Evolutionary conservation across 2,113 vertebrate genomes (phyloP).

Genomic region (Chloropsis cyanopogon): DNA sequence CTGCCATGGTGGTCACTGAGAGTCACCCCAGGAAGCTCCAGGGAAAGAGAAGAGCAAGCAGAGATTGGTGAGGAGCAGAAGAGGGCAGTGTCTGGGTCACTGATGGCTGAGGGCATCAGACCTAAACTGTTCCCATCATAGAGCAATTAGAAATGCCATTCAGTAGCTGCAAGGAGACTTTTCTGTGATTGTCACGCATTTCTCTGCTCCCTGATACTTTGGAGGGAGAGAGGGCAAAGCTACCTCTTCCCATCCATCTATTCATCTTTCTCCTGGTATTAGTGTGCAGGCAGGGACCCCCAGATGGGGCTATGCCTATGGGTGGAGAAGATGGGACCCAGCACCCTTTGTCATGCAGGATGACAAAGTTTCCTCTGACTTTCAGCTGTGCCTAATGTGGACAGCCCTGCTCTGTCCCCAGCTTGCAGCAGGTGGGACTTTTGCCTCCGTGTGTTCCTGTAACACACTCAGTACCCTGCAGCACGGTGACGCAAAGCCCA

Average conservation of each 20-base stretch:
- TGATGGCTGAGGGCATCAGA: fast-evolving
- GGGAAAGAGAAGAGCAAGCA: neutral
- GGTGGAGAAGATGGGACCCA: neutral
- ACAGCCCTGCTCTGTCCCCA: neutral
- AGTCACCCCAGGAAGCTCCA: neutral
- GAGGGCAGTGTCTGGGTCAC: neutral
- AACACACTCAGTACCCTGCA: neutral
- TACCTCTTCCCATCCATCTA: neutral
- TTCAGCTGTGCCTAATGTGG: neutral
- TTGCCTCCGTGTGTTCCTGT: neutral
- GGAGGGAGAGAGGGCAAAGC: neutral
- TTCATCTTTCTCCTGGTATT: neutral
- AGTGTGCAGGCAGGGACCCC: fast-evolving
- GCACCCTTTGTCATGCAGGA: neutral
- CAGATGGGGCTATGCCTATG: neutral
- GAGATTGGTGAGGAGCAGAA: neutral
- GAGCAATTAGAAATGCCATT: neutral
- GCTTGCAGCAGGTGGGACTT: neutral
- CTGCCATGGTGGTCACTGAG: fast-evolving
- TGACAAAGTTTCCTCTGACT: neutral
- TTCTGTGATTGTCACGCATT: neutral
- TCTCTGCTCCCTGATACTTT: neutral
- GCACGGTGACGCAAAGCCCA: neutral
- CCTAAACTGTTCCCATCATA: neutral
- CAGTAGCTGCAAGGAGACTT: neutral